Evolutionary conservation across 2,113 vertebrate species (phyloP), one percentile per base, ranked within the genome.

Genomic region (Apteryx mantelli): DNA sequence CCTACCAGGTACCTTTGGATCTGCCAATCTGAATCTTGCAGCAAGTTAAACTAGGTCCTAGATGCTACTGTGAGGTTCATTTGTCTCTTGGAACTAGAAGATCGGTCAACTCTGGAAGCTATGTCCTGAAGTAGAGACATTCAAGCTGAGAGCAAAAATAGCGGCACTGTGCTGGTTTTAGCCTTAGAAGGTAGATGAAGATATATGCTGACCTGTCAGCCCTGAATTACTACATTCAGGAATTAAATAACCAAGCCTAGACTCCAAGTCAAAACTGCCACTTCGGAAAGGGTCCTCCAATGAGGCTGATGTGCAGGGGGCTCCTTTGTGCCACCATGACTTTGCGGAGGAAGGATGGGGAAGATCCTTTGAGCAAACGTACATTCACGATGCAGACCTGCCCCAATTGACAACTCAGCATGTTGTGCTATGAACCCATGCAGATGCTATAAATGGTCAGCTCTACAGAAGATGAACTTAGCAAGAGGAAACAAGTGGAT

Each of bases 351-450:
- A 73, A 61, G 71, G 73, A 50, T 1, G 60, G 66, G 38, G 15
- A 5, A 1, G 9, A 25, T 25, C 14, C 34, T 60, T 7, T 82
- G 50, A 17, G 71, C 64, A n/a, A 46, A 15, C 0, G 2, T 3
- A 13, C 2, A 1, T 42, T 60, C 16, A 1, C 7, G 48, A 40
- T 44, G 25, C 50, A 26, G 55, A 60, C 16, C 52, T 82, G 56
- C 52, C 64, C 36, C 5, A 2, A 13, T 44, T 10, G 91, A 46
- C 68, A 81, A 68, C 70, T 58, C 71, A 40, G 44, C 6, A 0
- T 4, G 30, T 12, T 17, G 1, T 24, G 42, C 73, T 8, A 15
- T 3, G 8, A 68, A 38, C 32, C 60, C 46, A 21, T 2, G 5
- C 36, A 34, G 40, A 69, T 32, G 66, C 28, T 42, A 13, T 30